These are phyloP conservation scores for Cephus nigrinus DNA, from an alignment of 2,888 invertebrate species.

Conservation along the genomic window DNA sequence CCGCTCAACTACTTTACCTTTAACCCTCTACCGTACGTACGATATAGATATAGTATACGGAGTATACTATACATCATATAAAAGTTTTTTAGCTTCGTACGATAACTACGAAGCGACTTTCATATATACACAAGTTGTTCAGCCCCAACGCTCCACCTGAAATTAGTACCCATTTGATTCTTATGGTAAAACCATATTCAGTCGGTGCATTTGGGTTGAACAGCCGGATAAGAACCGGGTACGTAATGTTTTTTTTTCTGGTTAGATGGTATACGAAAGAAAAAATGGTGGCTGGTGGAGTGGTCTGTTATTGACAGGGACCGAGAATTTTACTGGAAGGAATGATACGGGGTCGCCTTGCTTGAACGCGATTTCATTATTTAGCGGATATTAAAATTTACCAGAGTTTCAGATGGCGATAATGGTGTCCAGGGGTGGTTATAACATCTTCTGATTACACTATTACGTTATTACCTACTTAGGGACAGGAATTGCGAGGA, in stretches of 20 bases:
- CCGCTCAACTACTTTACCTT: background rate
- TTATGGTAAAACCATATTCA: background rate
- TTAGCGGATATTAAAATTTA: background rate
- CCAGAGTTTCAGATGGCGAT: background rate
- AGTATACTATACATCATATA: background rate
- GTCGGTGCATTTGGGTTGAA: background rate
- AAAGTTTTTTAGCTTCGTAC: background rate
- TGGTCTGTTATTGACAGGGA: background rate
- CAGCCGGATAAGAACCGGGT: background rate
- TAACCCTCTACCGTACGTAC: background rate
- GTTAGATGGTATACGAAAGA: background rate
- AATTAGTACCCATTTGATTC: background rate
- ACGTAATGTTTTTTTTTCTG: background rate
- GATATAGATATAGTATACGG: background rate
- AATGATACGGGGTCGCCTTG: background rate
- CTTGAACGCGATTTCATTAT: background rate
- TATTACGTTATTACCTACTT: background rate
- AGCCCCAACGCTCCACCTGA: background rate
- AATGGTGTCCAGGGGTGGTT: background rate
- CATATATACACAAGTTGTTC: background rate
- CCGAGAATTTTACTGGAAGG: background rate
- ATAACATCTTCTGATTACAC: background rate
- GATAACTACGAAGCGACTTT: background rate
- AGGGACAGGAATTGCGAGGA: background rate
- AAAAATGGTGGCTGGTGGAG: background rate